Conservation (phyloP, 2,888 invertebrate genomes). For the Anthoptus insignis region DNA sequence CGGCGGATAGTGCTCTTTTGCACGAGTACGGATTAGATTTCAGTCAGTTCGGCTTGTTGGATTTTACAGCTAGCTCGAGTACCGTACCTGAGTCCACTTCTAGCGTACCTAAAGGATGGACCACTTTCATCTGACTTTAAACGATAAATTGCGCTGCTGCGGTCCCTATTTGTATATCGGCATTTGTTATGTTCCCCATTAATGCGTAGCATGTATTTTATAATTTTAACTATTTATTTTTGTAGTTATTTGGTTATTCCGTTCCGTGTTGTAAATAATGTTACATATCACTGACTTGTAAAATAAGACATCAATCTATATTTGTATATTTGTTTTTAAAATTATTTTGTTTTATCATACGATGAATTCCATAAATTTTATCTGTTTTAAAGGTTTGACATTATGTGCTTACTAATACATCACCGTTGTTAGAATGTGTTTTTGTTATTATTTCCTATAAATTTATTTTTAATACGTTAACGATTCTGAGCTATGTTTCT, state of each 20-base stretch:
- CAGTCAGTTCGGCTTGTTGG: slow-evolving; percentile 79
- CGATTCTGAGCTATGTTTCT: slow-evolving; percentile 26
- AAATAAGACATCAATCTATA: slow-evolving; percentile 50
- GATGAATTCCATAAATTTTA: slow-evolving; percentile 19
- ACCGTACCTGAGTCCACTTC: slow-evolving; percentile 58
- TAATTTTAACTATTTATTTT: slow-evolving; percentile 61
- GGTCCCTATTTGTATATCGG: slow-evolving; percentile 16
- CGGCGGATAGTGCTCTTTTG: slow-evolving; percentile 89
- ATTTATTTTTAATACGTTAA: slow-evolving; percentile 38
- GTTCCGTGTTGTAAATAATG: slow-evolving; percentile 69
- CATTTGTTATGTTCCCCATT: slow-evolving; percentile 30
- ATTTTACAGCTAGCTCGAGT: slow-evolving; percentile 67
- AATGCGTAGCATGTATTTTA: slow-evolving; percentile 52
- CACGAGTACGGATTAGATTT: slow-evolving; percentile 92
- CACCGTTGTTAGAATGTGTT: slow-evolving; percentile 45
- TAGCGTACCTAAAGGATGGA: slow-evolving; percentile 75
- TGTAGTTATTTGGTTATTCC: slow-evolving; percentile 52
- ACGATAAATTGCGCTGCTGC: slow-evolving; percentile 31
- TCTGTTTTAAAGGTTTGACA: slow-evolving; percentile 39
- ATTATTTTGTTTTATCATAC: slow-evolving; percentile 34
- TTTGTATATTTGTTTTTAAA: slow-evolving; percentile 45
- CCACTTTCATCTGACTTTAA: slow-evolving; percentile 79
- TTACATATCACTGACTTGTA: slow-evolving; percentile 73
- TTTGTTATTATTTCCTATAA: slow-evolving; percentile 45
- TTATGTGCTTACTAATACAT: slow-evolving; percentile 56